These are phyloP conservation scores for Kryptolebias marmoratus DNA, from an alignment of 2,113 vertebrate species.

Conservation along the genomic window DNA sequence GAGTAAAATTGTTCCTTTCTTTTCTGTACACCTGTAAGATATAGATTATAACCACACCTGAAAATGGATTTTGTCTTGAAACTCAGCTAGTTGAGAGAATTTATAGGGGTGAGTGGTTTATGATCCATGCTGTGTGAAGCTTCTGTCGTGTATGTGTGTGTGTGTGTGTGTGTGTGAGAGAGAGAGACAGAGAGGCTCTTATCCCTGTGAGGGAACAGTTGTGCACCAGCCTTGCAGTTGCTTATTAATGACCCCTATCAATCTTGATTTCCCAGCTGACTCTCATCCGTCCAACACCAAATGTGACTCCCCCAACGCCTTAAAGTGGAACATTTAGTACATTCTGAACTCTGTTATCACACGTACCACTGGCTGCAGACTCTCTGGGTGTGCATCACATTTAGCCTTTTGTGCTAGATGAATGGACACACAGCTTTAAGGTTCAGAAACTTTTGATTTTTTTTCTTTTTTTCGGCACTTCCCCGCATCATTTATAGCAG, in stretches of 20 bases:
- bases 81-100: constrained; percentile 51
- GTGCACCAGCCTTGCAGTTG: constrained; percentile 51
- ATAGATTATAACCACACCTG: constrained; percentile 29
- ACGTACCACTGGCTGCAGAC: constrained; percentile 25
- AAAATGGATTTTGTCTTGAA: constrained; percentile 54
- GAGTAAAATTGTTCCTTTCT: constrained; percentile 28
- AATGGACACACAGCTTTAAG: constrained; percentile 13
- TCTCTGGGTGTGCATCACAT: constrained; percentile 17
- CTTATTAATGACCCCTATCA: constrained; percentile 75
- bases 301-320: constrained; percentile 7
- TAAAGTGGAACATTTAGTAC: constrained; percentile 35
- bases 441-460: constrained; percentile 15
- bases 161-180: constrained; percentile 11
- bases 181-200: constrained; percentile 3
- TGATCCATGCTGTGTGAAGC: constrained; percentile 41
- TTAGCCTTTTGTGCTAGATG: constrained; percentile 26
- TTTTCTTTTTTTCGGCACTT: not conserved
- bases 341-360: constrained; percentile 18
- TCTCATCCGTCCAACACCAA: constrained; percentile 41
- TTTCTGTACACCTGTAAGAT: constrained; percentile 39
- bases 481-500: not conserved
- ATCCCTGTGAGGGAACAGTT: constrained; percentile 36
- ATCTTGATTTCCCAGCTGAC: constrained; percentile 68
- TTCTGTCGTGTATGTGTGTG: constrained; percentile 2
- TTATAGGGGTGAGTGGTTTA: constrained; percentile 48